Percentiles rank a stretch among this genome's conserved stretches.
Conservation (phyloP, 1,140 invertebrate genomes). For the Dufourea novaeangliae region DNA sequence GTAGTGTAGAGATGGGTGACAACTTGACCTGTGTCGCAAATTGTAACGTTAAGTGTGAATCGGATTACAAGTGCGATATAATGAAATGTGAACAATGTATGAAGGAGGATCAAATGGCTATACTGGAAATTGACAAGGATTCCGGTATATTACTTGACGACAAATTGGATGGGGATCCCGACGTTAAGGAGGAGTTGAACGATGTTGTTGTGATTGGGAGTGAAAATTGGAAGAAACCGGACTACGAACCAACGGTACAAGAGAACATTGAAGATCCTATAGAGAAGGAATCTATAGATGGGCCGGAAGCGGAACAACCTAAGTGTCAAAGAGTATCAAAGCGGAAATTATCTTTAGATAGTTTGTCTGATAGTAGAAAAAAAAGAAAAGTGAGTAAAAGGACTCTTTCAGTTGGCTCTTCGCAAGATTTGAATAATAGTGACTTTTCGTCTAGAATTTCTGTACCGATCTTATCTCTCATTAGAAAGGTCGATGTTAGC, state of each 20-base stretch:
- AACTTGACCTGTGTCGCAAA: conserved; percentile 74
- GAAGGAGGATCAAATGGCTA: conserved; percentile 76
- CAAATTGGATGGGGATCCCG: conserved; percentile 76
- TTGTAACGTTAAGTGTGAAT: conserved; percentile 79
- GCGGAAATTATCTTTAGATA: conserved; percentile 76
- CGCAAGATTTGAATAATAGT: conserved; percentile 54
- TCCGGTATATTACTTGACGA: conserved; percentile 77
- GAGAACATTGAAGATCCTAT: conserved; percentile 68
- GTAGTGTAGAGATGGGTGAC: conserved; percentile 73
- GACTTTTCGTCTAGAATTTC: conserved; percentile 33
- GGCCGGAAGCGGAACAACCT: conserved; percentile 74
- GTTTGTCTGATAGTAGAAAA: conserved; percentile 71
- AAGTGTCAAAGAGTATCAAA: conserved; percentile 82
- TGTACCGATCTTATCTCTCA: conserved; percentile 40
- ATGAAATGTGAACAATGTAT: conserved; percentile 79
- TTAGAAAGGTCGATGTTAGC: conserved; percentile 45
- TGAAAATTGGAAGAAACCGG: conserved; percentile 77
- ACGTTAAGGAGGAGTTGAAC: conserved; percentile 77
- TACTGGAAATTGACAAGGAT: conserved; percentile 79
- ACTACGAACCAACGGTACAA: conserved; percentile 76
- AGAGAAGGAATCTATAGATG: conserved; percentile 47
- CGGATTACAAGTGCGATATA: conserved; percentile 78
- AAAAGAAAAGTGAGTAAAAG: conserved; percentile 75
- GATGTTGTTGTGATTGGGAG: conserved; percentile 71
- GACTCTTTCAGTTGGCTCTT: conserved; percentile 73